Conservation (phyloP, 2,113 vertebrate species). For the Mionectes macconnelli region DNA sequence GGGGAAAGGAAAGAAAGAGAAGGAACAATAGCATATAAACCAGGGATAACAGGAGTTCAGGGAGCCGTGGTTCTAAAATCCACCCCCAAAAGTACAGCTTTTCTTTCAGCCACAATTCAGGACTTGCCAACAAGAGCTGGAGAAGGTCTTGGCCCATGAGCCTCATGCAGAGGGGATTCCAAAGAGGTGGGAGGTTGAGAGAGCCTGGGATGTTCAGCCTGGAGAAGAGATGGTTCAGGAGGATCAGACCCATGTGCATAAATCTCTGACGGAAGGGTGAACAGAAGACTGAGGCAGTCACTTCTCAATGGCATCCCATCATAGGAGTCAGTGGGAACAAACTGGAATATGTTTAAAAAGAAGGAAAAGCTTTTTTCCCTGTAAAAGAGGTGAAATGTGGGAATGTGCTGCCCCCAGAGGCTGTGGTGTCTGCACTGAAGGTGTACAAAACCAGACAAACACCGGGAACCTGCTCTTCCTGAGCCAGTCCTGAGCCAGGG, state of each 20-base stretch:
- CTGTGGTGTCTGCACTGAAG: neutral
- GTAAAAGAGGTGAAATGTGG: neutral
- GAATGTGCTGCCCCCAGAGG: rapidly evolving
- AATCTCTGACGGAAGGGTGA: neutral
- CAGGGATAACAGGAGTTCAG: neutral
- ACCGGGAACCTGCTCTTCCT: neutral
- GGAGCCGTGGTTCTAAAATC: rapidly evolving
- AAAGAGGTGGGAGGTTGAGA: neutral
- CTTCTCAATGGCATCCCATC: neutral
- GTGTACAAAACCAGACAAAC: neutral
- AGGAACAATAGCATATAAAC: rapidly evolving
- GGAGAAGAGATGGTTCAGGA: neutral
- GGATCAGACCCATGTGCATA: neutral
- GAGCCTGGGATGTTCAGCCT: neutral
- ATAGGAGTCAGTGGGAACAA: neutral
- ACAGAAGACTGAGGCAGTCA: neutral
- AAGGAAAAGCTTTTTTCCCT: neutral
- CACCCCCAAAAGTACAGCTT: neutral
- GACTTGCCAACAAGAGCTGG: neutral
- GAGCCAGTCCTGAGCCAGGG: neutral
- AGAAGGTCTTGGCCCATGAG: neutral
- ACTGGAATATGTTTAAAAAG: neutral
- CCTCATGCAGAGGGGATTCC: neutral
- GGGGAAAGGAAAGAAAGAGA: neutral
- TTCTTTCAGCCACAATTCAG: neutral